phyloP scores from a whole-genome alignment of 1,140 invertebrate species.

The Amphibalanus amphitrite region DNA sequence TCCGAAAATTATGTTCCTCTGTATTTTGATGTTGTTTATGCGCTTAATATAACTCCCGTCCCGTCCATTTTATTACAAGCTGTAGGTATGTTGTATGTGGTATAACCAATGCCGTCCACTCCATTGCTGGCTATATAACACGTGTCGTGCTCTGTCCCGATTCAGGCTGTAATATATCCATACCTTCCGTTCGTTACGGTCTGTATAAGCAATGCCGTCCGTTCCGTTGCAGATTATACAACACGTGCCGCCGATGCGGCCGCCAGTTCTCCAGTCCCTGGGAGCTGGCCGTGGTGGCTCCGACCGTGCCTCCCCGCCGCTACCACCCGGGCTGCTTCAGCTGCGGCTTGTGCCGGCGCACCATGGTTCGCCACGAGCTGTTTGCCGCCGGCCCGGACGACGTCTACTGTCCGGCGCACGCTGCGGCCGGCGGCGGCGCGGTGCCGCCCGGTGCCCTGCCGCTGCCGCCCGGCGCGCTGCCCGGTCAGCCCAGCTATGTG shows the following conservation, averaged over 20 bases:
- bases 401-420: neutral
- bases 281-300: neutral
- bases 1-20: too few species aligned
- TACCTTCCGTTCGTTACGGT: too few species aligned
- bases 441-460: too few species aligned
- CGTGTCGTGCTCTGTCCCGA: too few species aligned
- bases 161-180: too few species aligned
- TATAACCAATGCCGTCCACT: too few species aligned
- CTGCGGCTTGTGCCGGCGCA: neutral
- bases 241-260: neutral
- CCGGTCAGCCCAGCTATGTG: neutral
- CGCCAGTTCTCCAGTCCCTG: neutral
- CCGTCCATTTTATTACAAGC: too few species aligned
- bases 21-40: too few species aligned
- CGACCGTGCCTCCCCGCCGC: neutral
- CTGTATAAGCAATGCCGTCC: too few species aligned
- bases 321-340: slow-evolving; percentile 1
- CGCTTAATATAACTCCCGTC: too few species aligned
- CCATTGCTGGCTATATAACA: too few species aligned
- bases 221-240: neutral
- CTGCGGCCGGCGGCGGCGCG: neutral
- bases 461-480: neutral
- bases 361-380: neutral
- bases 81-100: too few species aligned
- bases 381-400: slow-evolving; percentile 1